phyloP scores from a whole-genome alignment of 2,113 vertebrate genomes.

The Sinocyclocheilus anshuiensis region DNA sequence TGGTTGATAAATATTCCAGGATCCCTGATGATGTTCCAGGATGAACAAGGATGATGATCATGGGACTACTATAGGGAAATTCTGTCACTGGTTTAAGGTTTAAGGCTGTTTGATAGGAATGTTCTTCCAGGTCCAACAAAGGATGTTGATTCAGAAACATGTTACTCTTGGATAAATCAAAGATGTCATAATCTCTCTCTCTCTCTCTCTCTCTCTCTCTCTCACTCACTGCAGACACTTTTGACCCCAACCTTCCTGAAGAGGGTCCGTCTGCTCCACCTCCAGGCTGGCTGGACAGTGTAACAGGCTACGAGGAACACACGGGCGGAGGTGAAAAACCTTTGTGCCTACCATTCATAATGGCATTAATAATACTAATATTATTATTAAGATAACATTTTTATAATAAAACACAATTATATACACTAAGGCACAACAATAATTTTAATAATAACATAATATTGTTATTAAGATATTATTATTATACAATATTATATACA shows the following conservation, averaged over 20 bases:
- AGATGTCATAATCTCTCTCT: neutral
- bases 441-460: no score
- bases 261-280: constrained; percentile 68
- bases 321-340: constrained; percentile 59
- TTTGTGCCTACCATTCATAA: no score
- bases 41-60: neutral
- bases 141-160: neutral
- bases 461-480: no score
- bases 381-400: no score
- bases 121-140: neutral
- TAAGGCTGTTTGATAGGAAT: neutral
- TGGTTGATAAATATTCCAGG: neutral
- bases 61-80: neutral
- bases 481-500: no score
- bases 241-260: constrained; percentile 70
- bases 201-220: neutral
- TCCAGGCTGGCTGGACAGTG: constrained; percentile 71
- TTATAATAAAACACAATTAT: no score
- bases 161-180: neutral
- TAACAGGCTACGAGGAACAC: constrained; percentile 62
- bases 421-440: no score
- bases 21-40: neutral
- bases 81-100: neutral
- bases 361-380: no score
- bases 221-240: constrained; percentile 55